phyloP scores from a whole-genome alignment of 1,140 invertebrate genomes.

The Solen grandis region DNA sequence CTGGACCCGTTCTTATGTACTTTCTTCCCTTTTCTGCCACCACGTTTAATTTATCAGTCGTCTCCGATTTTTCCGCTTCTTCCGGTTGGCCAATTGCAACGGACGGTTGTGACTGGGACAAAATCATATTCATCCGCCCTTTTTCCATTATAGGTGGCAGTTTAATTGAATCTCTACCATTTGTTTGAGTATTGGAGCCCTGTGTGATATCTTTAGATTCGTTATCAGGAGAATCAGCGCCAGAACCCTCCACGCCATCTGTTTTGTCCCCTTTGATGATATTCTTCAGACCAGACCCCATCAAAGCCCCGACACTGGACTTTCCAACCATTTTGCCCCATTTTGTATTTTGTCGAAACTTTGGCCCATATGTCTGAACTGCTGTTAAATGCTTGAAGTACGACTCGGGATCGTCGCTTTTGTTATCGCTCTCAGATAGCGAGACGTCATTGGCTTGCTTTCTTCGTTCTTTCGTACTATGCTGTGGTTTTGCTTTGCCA shows the following conservation, averaged over 20 bases:
- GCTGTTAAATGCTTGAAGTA: constrained; percentile 70
- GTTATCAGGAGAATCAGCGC: constrained; percentile 12
- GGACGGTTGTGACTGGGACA: constrained; percentile 46
- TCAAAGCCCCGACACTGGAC: constrained; percentile 36
- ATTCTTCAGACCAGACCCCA: constrained; percentile 42
- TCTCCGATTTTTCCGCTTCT: constrained; percentile 31
- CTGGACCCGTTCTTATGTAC: constrained; percentile 41
- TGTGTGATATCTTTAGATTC: constrained; percentile 7
- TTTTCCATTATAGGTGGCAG: constrained; percentile 46
- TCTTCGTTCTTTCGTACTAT: constrained; percentile 60
- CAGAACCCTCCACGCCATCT: constrained; percentile 8
- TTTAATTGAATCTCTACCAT: background rate
- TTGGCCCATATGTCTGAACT: constrained; percentile 62
- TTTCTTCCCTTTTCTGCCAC: constrained; percentile 40
- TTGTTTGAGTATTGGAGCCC: background rate
- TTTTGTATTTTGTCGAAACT: constrained; percentile 63
- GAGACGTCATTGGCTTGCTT: constrained; percentile 54
- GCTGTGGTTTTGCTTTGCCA: constrained; percentile 68
- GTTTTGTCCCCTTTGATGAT: constrained; percentile 42
- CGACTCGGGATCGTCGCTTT: constrained; percentile 64
- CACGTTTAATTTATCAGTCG: constrained; percentile 31
- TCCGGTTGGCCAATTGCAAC: constrained; percentile 17
- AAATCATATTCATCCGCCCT: constrained; percentile 35
- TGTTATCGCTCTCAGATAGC: constrained; percentile 50
- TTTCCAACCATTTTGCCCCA: constrained; percentile 67